These are phyloP conservation scores for Plutomurus gul DNA, from an alignment of 1,140 invertebrate species.

Conservation along the genomic window DNA sequence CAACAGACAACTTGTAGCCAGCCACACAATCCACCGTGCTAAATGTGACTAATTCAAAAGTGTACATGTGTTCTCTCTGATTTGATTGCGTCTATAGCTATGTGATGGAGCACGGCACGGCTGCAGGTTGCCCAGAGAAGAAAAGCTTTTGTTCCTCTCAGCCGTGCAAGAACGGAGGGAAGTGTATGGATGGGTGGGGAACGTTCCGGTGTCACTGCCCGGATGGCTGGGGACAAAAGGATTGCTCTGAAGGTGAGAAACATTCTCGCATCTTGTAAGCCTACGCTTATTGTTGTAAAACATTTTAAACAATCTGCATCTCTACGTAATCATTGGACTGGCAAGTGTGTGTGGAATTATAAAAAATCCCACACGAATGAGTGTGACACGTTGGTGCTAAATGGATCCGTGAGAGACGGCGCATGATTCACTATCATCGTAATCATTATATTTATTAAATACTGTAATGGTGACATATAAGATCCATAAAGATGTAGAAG, in stretches of 20 bases:
- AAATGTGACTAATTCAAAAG: neutral
- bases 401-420: neutral
- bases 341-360: too few relatives aligned
- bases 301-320: too few relatives aligned
- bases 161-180: slow-evolving; percentile 85
- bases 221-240: slow-evolving; percentile 83
- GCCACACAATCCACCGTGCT: neutral
- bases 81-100: slow-evolving; percentile 63
- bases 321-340: too few relatives aligned
- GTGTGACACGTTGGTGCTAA: neutral
- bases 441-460: too few relatives aligned
- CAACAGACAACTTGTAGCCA: too few relatives aligned
- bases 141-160: slow-evolving; percentile 75
- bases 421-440: too few relatives aligned
- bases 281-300: neutral
- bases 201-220: slow-evolving; percentile 83
- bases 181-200: slow-evolving; percentile 84
- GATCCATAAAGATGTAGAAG: too few relatives aligned
- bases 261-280: neutral
- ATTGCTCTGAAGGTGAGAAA: slow-evolving; percentile 76
- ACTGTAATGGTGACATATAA: too few relatives aligned
- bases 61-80: slow-evolving; percentile 1
- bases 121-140: slow-evolving; percentile 84
- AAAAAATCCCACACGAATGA: neutral
- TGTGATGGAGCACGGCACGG: slow-evolving; percentile 87